These are phyloP conservation scores for Actinostola sp. DNA, from an alignment of 92 coral and sea anemone species.

Conservation along the genomic window DNA sequence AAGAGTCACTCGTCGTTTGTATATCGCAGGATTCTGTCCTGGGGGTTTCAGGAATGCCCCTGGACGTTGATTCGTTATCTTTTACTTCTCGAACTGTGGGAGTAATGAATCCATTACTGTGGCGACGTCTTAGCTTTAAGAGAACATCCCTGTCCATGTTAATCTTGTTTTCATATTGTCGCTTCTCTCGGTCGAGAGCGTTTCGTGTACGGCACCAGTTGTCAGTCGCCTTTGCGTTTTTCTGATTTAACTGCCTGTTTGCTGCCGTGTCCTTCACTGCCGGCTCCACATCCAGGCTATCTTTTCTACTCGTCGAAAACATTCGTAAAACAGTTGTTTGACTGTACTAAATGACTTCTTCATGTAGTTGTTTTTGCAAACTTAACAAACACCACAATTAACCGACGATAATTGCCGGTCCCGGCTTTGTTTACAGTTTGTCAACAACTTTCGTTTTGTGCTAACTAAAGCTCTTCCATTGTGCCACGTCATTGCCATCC, in stretches of 20 bases:
- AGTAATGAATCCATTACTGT: slow-evolving; percentile 41
- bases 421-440: no score
- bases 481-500: no score
- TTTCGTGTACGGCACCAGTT: slow-evolving; percentile 56
- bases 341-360: not conserved
- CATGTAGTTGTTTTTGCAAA: not conserved
- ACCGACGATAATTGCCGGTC: no score
- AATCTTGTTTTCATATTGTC: slow-evolving; percentile 41
- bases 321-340: slow-evolving; percentile 7
- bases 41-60: not conserved
- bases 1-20: slow-evolving; percentile 36
- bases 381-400: no score
- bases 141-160: slow-evolving; percentile 56
- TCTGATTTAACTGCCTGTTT: slow-evolving; percentile 53
- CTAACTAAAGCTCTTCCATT: no score
- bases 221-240: slow-evolving; percentile 51
- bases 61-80: slow-evolving; percentile 19
- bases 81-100: slow-evolving; percentile 15
- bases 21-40: not conserved
- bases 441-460: no score
- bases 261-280: slow-evolving; percentile 68
- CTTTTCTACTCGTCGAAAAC: slow-evolving; percentile 40
- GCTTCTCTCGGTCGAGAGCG: slow-evolving; percentile 57
- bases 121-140: slow-evolving; percentile 62
- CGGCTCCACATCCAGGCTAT: slow-evolving; percentile 54